Percentiles rank a stretch among this genome's conserved stretches.
phyloP scores from a whole-genome alignment of 1,140 invertebrate species.

The Branchinecta lindahli region DNA sequence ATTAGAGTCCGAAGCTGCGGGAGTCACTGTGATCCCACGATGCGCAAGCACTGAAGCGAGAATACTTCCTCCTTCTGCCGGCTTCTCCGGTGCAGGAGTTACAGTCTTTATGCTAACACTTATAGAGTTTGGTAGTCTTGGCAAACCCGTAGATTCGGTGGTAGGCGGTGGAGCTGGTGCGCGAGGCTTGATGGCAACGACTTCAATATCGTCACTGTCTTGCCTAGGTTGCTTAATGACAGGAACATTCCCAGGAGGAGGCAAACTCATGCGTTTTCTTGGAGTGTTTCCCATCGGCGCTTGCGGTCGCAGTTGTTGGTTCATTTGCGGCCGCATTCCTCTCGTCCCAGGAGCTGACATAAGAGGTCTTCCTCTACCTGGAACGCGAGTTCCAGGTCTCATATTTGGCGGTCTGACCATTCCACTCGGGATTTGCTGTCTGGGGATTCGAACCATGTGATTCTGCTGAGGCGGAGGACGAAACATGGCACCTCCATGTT shows the following conservation, averaged over 20 bases:
- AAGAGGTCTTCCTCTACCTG: background rate
- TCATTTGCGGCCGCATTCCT: background rate
- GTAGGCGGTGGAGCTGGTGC: background rate
- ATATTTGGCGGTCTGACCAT: background rate
- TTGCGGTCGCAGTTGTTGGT: background rate
- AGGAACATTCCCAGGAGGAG: background rate
- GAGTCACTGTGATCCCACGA: background rate
- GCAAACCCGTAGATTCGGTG: background rate
- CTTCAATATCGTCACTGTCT: background rate
- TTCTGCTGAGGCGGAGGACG: background rate
- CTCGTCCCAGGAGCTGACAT: background rate
- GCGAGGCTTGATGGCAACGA: background rate
- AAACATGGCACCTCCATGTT: background rate
- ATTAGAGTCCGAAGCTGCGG: background rate
- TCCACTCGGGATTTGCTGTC: background rate
- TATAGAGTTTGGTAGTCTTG: background rate
- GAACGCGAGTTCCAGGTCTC: background rate
- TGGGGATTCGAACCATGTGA: background rate
- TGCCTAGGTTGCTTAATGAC: background rate
- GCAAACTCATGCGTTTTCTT: background rate
- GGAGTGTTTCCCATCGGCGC: background rate
- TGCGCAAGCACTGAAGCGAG: background rate
- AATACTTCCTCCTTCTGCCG: background rate
- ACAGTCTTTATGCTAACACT: background rate
- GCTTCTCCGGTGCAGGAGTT: slow-evolving; percentile 1